Conservation (phyloP, 1,140 invertebrate species). For the Phenacoccus solenopsis region DNA sequence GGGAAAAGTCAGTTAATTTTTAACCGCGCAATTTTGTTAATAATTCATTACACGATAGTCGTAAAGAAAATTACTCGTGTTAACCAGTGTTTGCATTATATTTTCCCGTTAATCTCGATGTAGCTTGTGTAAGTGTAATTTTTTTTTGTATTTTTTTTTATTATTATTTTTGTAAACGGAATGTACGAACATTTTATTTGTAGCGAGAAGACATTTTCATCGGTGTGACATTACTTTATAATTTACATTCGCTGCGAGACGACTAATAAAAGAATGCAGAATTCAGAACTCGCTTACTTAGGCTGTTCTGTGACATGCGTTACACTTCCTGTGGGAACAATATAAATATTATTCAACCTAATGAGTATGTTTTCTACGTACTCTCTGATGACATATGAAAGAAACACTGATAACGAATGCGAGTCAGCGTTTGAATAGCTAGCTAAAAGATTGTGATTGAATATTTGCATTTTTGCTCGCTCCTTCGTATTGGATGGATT, state of each 20-base stretch:
- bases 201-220: neutral
- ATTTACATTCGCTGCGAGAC: neutral
- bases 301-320: neutral
- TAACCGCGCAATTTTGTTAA: neutral
- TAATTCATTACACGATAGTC: neutral
- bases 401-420: neutral
- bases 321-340: constrained; percentile 1
- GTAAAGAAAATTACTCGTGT: neutral
- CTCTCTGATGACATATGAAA: neutral
- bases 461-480: neutral
- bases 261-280: neutral
- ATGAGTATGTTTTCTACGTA: neutral
- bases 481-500: neutral
- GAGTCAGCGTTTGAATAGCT: neutral
- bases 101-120: neutral
- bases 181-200: too few relatives aligned
- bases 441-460: neutral
- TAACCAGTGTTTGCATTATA: neutral
- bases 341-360: neutral
- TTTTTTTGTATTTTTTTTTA: neutral
- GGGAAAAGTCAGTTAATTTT: neutral
- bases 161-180: too few relatives aligned
- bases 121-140: too few relatives aligned
- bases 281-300: neutral
- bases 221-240: too few relatives aligned